Base-by-base conservation (phyloP, 2,888 invertebrate species). In the Lasioglossum malachurum region DNA sequence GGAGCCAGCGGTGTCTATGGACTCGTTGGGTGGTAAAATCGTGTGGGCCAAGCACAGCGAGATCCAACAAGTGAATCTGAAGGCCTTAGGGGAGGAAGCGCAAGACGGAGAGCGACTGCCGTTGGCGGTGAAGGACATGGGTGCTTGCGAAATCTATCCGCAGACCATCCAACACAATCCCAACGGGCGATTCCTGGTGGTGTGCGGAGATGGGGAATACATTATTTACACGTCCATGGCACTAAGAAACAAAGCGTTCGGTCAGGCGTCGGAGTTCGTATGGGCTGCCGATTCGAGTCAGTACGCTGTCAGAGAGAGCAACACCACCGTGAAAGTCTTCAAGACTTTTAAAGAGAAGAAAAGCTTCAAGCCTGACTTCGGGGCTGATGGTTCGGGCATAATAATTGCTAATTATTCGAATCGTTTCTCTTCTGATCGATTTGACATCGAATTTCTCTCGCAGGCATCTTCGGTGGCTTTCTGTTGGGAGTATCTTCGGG, bases 201-300 rank as follows among this genome's bases (percentile, higher is more conserved):
- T 99, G 2, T 99, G 99, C 94, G 99, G 99, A 2, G 99, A 99
- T 95, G 99, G 99, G 23, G 99, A 99, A 95, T 99, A 99, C 95
- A 99, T 99, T 75, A 99, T 99, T 92, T 99, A 99, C 96, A 99
- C 99, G 0, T 99, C 99, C 0, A 99, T 99, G 99, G 99, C 99
- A 0, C 96, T 99, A 88, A 96, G 99, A 78, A 99, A 99, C 95
- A 99, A 99, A 95, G 99, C 99, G 2, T 99, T 99, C 94, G 99
- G 99, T 0, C 97, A 98, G 19, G 99, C 99, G 0, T 98, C 99
- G 93, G 99, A 99, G 96, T 99, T 99, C 95, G 99, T 99, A 0
- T 99, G 99, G 99, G 99, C 99, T 0, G 96, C 98, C 75, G 99
- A 99, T 95, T 98, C 99, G 53, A 99, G 98, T 72, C 98, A 99